Conservation (phyloP, 37 sponge, comb jelly and placozoan species). For the Cladorhizidae sp. region DNA sequence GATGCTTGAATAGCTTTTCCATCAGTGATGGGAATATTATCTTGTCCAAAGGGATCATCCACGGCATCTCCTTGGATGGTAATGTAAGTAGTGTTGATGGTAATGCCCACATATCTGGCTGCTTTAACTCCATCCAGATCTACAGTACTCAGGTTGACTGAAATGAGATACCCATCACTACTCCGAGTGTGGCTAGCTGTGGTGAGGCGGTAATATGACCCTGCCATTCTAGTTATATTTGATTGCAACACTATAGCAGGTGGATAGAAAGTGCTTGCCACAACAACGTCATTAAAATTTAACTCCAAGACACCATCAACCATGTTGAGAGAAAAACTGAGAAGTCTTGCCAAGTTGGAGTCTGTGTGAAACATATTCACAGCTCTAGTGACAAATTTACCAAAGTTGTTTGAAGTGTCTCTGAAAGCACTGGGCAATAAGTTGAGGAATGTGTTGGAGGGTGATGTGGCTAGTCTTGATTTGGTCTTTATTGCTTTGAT, state of each 20-base stretch:
- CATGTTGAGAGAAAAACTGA: slow-evolving; percentile 71
- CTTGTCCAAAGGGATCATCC: slow-evolving; percentile 77
- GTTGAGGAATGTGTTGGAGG: slow-evolving; percentile 38
- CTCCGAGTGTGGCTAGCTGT: slow-evolving; percentile 46
- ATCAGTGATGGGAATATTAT: slow-evolving; percentile 81
- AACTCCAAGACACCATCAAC: slow-evolving; percentile 59
- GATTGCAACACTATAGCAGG: slow-evolving; percentile 71
- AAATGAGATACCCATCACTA: slow-evolving; percentile 51
- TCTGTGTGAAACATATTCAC: slow-evolving; percentile 33
- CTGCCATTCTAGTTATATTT: slow-evolving; percentile 17
- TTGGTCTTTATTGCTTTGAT: slow-evolving; percentile 63
- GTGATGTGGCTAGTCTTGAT: slow-evolving; percentile 18
- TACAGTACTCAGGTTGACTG: slow-evolving; percentile 45
- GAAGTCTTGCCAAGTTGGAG: slow-evolving; percentile 29
- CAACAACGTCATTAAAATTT: slow-evolving; percentile 80
- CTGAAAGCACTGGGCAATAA: slow-evolving; percentile 25
- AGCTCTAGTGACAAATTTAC: background rate
- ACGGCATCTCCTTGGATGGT: slow-evolving; percentile 81
- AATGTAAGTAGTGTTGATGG: slow-evolving; percentile 72
- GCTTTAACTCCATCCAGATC: slow-evolving; percentile 80
- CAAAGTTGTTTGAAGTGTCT: slow-evolving; percentile 53
- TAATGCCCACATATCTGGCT: slow-evolving; percentile 58
- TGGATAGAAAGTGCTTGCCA: slow-evolving; percentile 71
- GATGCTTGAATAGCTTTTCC: slow-evolving; percentile 75
- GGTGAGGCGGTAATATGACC: slow-evolving; percentile 70